phyloP scores from a whole-genome alignment of 2,888 invertebrate genomes.

The Flabesymbios commensalis region DNA sequence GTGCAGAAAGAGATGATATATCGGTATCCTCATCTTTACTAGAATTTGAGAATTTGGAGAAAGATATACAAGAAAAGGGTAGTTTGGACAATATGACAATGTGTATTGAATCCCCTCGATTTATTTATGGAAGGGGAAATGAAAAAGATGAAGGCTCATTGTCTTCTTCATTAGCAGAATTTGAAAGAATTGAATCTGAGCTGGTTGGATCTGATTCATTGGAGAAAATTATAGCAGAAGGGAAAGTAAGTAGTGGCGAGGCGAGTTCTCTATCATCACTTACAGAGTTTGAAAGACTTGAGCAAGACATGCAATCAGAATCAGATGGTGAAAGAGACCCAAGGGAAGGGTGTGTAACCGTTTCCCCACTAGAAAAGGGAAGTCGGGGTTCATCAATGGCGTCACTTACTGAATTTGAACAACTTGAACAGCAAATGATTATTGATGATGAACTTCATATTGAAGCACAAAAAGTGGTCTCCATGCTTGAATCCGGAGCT shows the following conservation, averaged over 20 bases:
- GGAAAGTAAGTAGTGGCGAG: conserved; percentile 43
- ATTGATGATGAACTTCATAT: conserved; percentile 55
- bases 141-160: conserved; percentile 82
- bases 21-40: conserved; percentile 65
- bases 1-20: conserved; percentile 81
- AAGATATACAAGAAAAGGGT: conserved; percentile 26
- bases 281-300: conserved; percentile 81
- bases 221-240: conserved; percentile 60
- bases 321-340: conserved; percentile 36
- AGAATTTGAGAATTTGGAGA: conserved; percentile 38
- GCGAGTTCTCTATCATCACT: conserved; percentile 68
- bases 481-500: conserved; percentile 55
- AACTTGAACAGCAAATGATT: conserved; percentile 52
- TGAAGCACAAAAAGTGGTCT: conserved; percentile 59
- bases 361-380: conserved; percentile 38
- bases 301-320: conserved; percentile 24
- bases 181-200: conserved; percentile 86
- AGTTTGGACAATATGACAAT: conserved; percentile 23
- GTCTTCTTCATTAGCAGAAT: conserved; percentile 85
- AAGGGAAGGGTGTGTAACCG: conserved; percentile 62
- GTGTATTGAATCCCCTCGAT: background rate
- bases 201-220: conserved; percentile 69
- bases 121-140: background rate
- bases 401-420: conserved; percentile 58
- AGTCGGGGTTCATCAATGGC: conserved; percentile 54